phyloP scores from a whole-genome alignment of 2,888 invertebrate genomes.

The Helleia helle region DNA sequence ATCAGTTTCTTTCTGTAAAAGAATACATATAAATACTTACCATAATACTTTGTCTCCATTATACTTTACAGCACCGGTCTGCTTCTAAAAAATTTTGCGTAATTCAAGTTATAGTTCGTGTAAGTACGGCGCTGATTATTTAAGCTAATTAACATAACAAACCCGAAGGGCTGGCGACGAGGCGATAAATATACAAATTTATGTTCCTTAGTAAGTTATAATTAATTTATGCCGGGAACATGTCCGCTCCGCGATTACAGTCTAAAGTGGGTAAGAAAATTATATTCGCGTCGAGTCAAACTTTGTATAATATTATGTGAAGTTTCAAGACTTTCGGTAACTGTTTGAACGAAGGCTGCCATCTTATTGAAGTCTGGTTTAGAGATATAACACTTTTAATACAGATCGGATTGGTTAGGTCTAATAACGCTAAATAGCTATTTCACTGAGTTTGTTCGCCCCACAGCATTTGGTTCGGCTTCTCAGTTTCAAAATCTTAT shows the following conservation, averaged over 20 bases:
- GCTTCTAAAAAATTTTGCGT: too few relatives aligned
- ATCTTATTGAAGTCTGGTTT: too few relatives aligned
- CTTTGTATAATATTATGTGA: background rate
- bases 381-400: too few relatives aligned
- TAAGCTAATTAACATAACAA: background rate
- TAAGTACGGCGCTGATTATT: background rate
- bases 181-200: background rate
- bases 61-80: too few relatives aligned
- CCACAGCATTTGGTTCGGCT: too few relatives aligned
- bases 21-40: too few relatives aligned
- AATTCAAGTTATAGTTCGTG: background rate
- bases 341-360: background rate
- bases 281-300: conserved; percentile 2
- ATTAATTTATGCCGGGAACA: conserved; percentile 4
- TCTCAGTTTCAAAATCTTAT: too few relatives aligned
- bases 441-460: too few relatives aligned
- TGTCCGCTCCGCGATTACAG: conserved; percentile 4
- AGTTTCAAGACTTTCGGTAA: background rate
- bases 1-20: too few relatives aligned
- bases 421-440: too few relatives aligned
- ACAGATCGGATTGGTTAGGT: too few relatives aligned
- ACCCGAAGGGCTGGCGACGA: background rate
- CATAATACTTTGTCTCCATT: too few relatives aligned
- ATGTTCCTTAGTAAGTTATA: conserved; percentile 3
- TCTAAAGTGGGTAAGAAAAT: conserved; percentile 3